Conservation (phyloP, 2,888 invertebrate genomes). For the Hirudinaria manillensis region DNA sequence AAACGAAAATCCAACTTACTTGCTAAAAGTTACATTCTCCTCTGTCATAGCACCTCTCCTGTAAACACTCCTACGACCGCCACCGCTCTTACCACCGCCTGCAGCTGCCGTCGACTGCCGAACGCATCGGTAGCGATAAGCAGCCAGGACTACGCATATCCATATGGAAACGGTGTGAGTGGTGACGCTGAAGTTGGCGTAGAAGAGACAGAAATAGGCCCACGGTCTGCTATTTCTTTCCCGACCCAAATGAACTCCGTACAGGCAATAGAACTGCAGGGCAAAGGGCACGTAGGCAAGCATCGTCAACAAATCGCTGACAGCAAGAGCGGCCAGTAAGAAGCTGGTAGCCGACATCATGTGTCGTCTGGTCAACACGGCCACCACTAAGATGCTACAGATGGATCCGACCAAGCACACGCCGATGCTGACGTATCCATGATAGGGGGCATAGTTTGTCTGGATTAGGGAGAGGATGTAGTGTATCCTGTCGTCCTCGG, state of each 20-base stretch:
- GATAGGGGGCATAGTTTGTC: slow-evolving; percentile 56
- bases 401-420: slow-evolving; percentile 84
- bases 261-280: slow-evolving; percentile 58
- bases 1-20: slow-evolving; percentile 13
- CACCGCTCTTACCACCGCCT: background rate
- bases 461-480: slow-evolving; percentile 10
- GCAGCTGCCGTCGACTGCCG: slow-evolving; percentile 3
- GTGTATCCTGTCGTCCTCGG: background rate
- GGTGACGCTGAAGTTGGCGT: slow-evolving; percentile 79
- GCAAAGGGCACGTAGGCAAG: slow-evolving; percentile 82
- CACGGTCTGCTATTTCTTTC: slow-evolving; percentile 49
- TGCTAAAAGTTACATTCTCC: slow-evolving; percentile 12
- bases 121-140: slow-evolving; percentile 68
- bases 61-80: background rate
- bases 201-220: slow-evolving; percentile 61
- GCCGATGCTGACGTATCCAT: slow-evolving; percentile 76
- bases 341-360: slow-evolving; percentile 84
- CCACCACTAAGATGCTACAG: slow-evolving; percentile 82
- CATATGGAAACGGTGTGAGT: slow-evolving; percentile 86
- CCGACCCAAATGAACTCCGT: slow-evolving; percentile 40
- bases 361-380: slow-evolving; percentile 72
- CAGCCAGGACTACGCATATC: slow-evolving; percentile 80
- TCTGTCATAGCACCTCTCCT: background rate
- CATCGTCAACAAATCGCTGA: slow-evolving; percentile 85
- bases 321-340: slow-evolving; percentile 74